These are phyloP conservation scores for Hydrotaea cyrtoneurina DNA, from an alignment of 2,888 invertebrate genomes.

Conservation along the genomic window DNA sequence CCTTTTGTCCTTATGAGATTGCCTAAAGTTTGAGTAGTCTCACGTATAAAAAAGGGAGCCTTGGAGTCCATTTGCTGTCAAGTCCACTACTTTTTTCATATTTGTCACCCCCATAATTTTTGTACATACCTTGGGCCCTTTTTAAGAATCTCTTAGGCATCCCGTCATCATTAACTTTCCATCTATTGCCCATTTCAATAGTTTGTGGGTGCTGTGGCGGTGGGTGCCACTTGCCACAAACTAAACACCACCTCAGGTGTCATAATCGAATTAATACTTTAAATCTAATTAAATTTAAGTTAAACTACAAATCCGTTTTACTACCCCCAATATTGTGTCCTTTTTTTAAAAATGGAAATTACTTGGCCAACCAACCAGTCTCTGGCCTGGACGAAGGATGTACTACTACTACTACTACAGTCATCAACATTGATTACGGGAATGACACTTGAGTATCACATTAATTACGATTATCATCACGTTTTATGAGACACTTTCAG, in stretches of 20 bases:
- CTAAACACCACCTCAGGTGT: neutral
- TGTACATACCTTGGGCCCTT: no score
- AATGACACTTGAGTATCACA: slow-evolving; percentile 71
- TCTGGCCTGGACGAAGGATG: neutral
- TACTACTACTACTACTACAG: no score
- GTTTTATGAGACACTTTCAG: slow-evolving; percentile 81
- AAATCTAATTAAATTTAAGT: slow-evolving; percentile 55
- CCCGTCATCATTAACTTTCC: no score
- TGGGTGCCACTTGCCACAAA: neutral
- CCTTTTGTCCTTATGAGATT: no score
- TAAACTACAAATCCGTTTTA: slow-evolving; percentile 47
- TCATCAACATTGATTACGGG: slow-evolving; percentile 66
- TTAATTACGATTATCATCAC: slow-evolving; percentile 81
- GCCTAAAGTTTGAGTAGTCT: no score
- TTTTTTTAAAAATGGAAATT: slow-evolving; percentile 46
- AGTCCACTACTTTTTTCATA: no score
- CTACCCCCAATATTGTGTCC: slow-evolving; percentile 18
- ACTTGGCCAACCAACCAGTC: slow-evolving; percentile 15
- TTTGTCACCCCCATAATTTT: no score
- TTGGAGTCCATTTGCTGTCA: no score
- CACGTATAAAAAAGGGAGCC: no score
- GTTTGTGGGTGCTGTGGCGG: no score
- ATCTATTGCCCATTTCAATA: no score
- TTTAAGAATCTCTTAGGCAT: no score
- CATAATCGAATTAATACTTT: slow-evolving; percentile 24